phyloP scores from a whole-genome alignment of 1,140 invertebrate species.

The Spodoptera litura region DNA sequence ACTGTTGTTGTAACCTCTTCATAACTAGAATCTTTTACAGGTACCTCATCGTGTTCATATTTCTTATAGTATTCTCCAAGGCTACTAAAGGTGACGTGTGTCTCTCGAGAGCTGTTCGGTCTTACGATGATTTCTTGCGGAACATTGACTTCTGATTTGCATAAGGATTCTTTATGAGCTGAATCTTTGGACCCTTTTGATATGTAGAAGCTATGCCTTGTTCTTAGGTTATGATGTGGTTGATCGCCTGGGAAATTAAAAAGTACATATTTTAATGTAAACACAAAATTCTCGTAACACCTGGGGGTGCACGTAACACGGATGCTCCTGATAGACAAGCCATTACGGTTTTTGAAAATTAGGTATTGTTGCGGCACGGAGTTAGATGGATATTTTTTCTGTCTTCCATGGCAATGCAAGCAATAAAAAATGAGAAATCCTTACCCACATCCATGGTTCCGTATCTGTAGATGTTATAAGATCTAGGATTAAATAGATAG shows the following conservation, averaged over 20 bases:
- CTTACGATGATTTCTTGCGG: not conserved
- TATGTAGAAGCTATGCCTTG: conserved; percentile 57
- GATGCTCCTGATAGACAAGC: no score
- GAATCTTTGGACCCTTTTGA: conserved; percentile 38
- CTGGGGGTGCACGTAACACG: no score
- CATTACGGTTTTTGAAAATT: no score
- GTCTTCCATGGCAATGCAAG: no score
- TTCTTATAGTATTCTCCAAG: conserved; percentile 70
- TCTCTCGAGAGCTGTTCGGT: conserved; percentile 3
- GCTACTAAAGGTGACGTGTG: not conserved
- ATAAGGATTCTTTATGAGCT: conserved; percentile 46
- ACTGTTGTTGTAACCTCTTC: conserved; percentile 47
- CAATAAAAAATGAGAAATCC: no score
- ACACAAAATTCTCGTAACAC: no score
- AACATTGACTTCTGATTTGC: conserved; percentile 63
- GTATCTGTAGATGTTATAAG: not conserved
- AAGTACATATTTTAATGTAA: no score
- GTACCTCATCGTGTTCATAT: conserved; percentile 69
- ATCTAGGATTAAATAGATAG: not conserved
- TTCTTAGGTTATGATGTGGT: conserved; percentile 48
- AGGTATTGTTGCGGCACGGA: not conserved
- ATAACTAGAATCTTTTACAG: conserved; percentile 67
- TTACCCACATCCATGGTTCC: conserved; percentile 1
- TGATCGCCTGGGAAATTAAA: conserved; percentile 23
- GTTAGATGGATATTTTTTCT: no score